phyloP scores from a whole-genome alignment of 2,113 vertebrate species.

The Peromyscus leucopus region DNA sequence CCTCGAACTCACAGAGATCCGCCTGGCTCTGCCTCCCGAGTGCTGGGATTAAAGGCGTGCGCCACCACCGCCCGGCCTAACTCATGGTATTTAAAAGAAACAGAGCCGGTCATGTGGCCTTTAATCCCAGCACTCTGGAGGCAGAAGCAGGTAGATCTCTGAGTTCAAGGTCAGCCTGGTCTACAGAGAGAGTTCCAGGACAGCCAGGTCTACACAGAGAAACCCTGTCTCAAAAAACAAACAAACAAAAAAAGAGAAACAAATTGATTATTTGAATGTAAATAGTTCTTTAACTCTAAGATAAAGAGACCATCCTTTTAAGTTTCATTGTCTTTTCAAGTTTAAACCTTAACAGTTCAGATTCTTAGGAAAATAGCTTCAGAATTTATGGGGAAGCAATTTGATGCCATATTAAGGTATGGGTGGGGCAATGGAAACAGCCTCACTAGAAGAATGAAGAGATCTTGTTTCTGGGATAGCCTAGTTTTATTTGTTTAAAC shows the following conservation, averaged over 20 bases:
- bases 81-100: neutral
- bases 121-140: neutral
- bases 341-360: neutral
- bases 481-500: neutral
- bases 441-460: neutral
- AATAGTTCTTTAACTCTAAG: neutral
- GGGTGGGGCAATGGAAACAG: neutral
- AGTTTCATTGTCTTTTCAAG: neutral
- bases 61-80: no score
- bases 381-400: slow-evolving; percentile 13
- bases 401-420: neutral
- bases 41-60: no score
- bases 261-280: neutral
- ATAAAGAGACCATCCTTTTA: neutral
- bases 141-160: neutral
- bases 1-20: no score
- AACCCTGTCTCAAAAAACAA: neutral
- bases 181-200: neutral
- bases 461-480: neutral
- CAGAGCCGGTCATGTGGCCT: neutral
- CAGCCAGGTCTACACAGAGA: neutral
- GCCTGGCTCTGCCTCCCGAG: no score
- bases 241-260: neutral
- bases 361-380: neutral
- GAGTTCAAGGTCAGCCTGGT: neutral